Base-by-base conservation (phyloP, 2,113 vertebrate genomes). In the Sceloporus undulatus region DNA sequence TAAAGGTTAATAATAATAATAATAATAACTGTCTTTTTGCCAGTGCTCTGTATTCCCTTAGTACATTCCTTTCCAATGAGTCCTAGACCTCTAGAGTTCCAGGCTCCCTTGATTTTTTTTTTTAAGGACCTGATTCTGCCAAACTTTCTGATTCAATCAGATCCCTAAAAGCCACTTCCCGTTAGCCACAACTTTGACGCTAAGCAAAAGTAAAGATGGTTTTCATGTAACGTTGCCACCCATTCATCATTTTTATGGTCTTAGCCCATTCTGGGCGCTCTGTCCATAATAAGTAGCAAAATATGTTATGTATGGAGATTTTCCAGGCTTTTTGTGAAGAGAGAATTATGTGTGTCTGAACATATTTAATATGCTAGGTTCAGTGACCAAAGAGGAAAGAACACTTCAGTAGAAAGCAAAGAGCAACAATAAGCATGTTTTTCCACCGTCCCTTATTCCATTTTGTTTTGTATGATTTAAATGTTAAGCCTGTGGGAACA, bases 11-110 rank as follows among this genome's bases (percentile, higher is more conserved):
- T n/a, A n/a, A n/a, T n/a, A n/a, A n/a, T n/a, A n/a, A n/a, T n/a
- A n/a, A n/a, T n/a, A n/a, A n/a, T n/a, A n/a, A 5, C 21, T 54
- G 42, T 38, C 54, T 27, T 56, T 71, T 79, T 54, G 54, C 10
- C 66, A 29, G 19, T 38, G 14, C 10, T 38, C n/a, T 71, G n/a
- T 4, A 71, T 4, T 80, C 34, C 52, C 7, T 42, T 79, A 71
- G 48, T 73, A 48, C 77, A 87, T 87, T 87, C 77, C 85, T 79
- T 87, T 87, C 66, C 25, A 59, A 9, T 87, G 77, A 87, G 25
- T 40, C 16, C 65, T 40, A 66, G n/a, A 59, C 23, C 10, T 86
- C 75, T 18, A 70, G 42, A 48, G 42, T 79, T 86, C 62, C 76
- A 68, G 40, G 59, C 62, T 38, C 29, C 77, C 75, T 80, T 71